These are phyloP conservation scores for Regulus satrapa DNA, from an alignment of 2,113 vertebrate species.

Conservation along the genomic window DNA sequence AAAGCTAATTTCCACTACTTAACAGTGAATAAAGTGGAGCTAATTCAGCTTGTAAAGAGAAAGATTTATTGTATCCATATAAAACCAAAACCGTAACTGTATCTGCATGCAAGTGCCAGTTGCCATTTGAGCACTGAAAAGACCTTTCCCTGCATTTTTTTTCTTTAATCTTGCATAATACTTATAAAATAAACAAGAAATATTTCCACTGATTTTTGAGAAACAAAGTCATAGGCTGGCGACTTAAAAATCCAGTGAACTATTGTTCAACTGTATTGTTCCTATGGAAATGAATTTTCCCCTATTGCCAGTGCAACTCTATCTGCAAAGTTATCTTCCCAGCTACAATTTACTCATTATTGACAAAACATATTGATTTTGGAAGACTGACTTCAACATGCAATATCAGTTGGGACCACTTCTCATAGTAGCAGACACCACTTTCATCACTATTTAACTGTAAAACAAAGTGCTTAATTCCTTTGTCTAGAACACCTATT, in stretches of 20 bases:
- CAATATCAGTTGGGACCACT: not conserved
- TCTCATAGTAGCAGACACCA: not conserved
- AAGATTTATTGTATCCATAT: not conserved
- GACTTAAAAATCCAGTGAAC: not conserved
- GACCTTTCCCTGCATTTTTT: not conserved
- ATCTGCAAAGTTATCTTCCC: not conserved
- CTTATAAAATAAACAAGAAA: not conserved
- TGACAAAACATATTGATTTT: not conserved
- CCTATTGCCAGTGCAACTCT: not conserved
- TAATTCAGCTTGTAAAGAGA: not conserved
- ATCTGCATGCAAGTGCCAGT: not conserved
- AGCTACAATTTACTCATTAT: not conserved
- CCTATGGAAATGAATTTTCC: not conserved
- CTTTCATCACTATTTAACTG: not conserved
- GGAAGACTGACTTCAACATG: not conserved
- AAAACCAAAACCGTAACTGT: not conserved
- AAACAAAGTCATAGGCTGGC: not conserved
- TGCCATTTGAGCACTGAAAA: not conserved
- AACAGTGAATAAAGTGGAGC: not conserved
- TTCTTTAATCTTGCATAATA: not conserved
- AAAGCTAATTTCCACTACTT: not conserved
- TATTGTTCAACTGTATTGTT: not conserved
- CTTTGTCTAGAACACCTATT: not conserved
- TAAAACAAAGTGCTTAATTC: not conserved
- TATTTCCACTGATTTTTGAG: not conserved